Evolutionary conservation across 2,888 invertebrate genomes (phyloP).

Genomic region (Folsomia candida): DNA sequence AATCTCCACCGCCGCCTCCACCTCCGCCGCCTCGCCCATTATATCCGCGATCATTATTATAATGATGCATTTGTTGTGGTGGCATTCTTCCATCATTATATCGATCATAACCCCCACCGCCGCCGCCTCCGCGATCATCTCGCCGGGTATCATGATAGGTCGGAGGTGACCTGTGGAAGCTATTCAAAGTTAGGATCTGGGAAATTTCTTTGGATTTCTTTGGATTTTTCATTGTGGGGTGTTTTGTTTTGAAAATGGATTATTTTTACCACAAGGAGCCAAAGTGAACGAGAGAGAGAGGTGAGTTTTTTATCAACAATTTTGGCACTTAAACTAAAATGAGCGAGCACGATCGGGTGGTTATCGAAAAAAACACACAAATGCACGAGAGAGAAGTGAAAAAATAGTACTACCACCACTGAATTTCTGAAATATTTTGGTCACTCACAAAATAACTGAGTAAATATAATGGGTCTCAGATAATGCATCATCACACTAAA

Average conservation of each 20-base stretch:
- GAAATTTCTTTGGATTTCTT: no score
- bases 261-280: neutral
- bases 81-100: constrained; percentile 33
- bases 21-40: constrained; percentile 30
- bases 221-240: neutral
- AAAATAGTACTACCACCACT: no score
- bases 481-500: no score
- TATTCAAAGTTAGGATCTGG: no score
- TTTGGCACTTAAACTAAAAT: no score
- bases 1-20: neutral
- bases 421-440: no score
- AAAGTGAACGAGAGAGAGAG: constrained; percentile 1
- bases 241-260: neutral
- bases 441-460: no score
- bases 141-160: constrained; percentile 3
- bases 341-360: no score
- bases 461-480: no score
- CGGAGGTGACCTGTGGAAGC: neutral
- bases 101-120: constrained; percentile 21
- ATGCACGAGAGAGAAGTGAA: no score
- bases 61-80: constrained; percentile 22
- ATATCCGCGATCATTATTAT: constrained; percentile 32
- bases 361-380: no score
- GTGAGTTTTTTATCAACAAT: no score
- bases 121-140: constrained; percentile 27